Evolutionary conservation across 2,888 invertebrate genomes (phyloP).

Genomic region (Junonia oenone): DNA sequence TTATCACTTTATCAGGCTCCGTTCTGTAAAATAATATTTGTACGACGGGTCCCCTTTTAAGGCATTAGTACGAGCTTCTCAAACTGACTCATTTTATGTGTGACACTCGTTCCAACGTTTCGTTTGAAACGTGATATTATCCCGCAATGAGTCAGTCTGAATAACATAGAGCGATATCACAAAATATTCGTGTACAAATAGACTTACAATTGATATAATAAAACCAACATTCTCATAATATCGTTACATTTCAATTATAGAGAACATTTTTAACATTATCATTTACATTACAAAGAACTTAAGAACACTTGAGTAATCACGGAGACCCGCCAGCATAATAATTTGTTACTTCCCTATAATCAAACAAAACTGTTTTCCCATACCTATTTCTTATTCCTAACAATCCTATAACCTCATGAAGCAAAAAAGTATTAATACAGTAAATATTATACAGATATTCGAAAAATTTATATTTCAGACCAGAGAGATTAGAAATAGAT

Average conservation of each 20-base stretch:
- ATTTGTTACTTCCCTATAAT: conserved; percentile 53
- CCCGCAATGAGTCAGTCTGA: conserved; percentile 19
- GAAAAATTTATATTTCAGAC: conserved; percentile 58
- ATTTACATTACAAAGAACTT: conserved; percentile 35
- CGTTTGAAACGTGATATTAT: conserved; percentile 1
- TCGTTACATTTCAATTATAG: conserved; percentile 17
- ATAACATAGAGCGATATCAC: conserved; percentile 19
- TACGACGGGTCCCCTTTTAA: conserved; percentile 26
- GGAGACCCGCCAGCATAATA: conserved; percentile 59
- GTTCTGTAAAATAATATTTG: conserved; percentile 27
- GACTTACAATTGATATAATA: not conserved
- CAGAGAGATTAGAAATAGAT: conserved; percentile 66
- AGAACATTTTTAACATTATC: conserved; percentile 13
- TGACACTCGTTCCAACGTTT: not conserved
- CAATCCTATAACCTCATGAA: conserved; percentile 73
- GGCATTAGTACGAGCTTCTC: conserved; percentile 13
- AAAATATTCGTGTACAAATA: conserved; percentile 3
- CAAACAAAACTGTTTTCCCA: conserved; percentile 59
- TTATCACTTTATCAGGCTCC: conserved; percentile 38
- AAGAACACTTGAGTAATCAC: conserved; percentile 35
- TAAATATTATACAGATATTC: conserved; percentile 66
- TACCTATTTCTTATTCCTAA: conserved; percentile 71
- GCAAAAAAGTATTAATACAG: conserved; percentile 76
- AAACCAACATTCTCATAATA: conserved; percentile 18
- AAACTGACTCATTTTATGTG: conserved; percentile 16